Base-by-base conservation (phyloP, 2,888 invertebrate genomes). In the Tineola bisselliella region DNA sequence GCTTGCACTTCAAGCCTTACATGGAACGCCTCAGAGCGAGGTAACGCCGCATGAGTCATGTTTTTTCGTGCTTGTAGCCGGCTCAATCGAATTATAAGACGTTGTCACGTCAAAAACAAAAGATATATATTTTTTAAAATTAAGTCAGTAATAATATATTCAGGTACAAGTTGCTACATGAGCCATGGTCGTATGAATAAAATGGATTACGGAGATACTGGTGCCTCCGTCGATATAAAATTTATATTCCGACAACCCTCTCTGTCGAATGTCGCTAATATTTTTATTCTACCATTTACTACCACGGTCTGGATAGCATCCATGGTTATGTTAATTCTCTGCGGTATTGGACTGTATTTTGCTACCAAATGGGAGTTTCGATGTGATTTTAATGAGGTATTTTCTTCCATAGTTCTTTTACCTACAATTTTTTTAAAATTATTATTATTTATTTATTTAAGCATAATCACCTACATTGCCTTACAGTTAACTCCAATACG, bases 161-260 rank as follows among this genome's bases (percentile, higher is more conserved):
- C 65, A 84, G 84, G 81, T 4, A 77, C 83, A 15, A 81, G 79
- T 65, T 73, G 76, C 63, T 64, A 74, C 1, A 62, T 76, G 0
- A 68, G 66, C 31, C 33, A 63, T 0, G 72, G 76, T 0, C 77
- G 83, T 0, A 64, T 79, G 0, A 66, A 71, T 10, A 72, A 86
- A 0, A 77, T 88, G 0, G 77, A 84, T 0, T 89, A 81, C 69
- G 77, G 89, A 0, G 86, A 88, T 52, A 73, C 77, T 52, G 74
- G 88, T 3, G 80, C 84, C 0, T 81, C 81, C 0, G 84, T 87
- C 19, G 71, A 68, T 30, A 70, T 80, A 10, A 79, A 81, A 44
- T 91, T 92, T 69, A 72, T 92, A 63, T 91, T 92, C 72, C 89
- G 90, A 0, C 89, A 90, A 67, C 92, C 92, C 0, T 89, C 91